Conservation (phyloP, 2,797 vertebrate species). For the Rhincodon typus region DNA sequence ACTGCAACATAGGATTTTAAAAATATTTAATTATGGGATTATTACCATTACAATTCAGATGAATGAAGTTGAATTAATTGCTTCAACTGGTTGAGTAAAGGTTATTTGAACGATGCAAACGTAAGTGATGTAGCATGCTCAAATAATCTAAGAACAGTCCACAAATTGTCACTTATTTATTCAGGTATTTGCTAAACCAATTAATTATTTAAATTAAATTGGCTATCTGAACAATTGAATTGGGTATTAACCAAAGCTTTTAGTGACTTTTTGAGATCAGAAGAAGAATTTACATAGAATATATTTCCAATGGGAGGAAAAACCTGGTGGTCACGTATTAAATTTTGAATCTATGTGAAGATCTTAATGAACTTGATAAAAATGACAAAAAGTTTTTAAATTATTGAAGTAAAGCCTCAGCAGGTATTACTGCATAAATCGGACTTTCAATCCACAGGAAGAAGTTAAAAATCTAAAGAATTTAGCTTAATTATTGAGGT, state of each 20-base stretch:
- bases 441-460: not conserved
- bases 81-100: not conserved
- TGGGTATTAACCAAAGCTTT: not conserved
- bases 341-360: not conserved
- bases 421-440: not conserved
- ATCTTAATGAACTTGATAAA: not conserved
- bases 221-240: not conserved
- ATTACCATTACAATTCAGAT: not conserved
- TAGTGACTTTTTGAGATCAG: not conserved
- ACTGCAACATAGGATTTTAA: conserved; percentile 30
- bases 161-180: not conserved
- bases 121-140: not conserved
- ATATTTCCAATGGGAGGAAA: not conserved
- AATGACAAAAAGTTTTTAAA: not conserved
- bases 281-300: not conserved
- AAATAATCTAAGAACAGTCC: not conserved
- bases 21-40: conserved; percentile 18
- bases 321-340: not conserved
- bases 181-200: not conserved
- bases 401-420: not conserved
- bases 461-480: not conserved
- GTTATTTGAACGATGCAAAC: conserved; percentile 6
- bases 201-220: not conserved
- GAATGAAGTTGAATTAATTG: conserved; percentile 18
- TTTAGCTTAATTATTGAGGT: not conserved